Base-by-base conservation (phyloP, 2,888 invertebrate genomes). In the Habroteleia sp. region DNA sequence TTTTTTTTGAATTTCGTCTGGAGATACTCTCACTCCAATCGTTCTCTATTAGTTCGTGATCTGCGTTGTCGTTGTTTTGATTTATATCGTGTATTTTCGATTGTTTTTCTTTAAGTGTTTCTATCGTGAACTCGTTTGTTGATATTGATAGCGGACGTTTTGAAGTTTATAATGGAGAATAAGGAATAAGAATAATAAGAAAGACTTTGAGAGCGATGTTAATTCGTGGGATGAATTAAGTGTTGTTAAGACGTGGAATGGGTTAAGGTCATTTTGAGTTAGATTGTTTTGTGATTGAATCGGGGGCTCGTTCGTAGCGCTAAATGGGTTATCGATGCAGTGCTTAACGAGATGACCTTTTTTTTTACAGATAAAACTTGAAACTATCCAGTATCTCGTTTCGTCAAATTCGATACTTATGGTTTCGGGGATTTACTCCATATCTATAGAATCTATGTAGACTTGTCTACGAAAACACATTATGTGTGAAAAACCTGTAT, bases 391-490 rank as follows among this genome's bases (percentile, higher is more conserved):
- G 10, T 48, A 48, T 7, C 14, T 4, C 2, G 48, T 48, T 10
- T 17, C 48, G n/a, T 48, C 48, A 20, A 8, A 48, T 2, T 7
- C 8, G 0, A 65, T 14, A 6, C 10, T n/a, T 1, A 65, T 52
- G 3, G 42, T 14, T 10, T 29, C 20, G 16, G 42, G 52, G 0
- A 65, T 23, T 52, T 65, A n/a, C 0, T 1, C 4, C n/a, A 42
- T n/a, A 7, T 42, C 42, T 8, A 54, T 10, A 1, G 65, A 54
- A 11, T 65, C 17, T 2, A 65, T 44, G 17, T 52, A 52, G 4
- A 41, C 7, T 17, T 65, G 63, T 17, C 50, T 31, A 1, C 50
- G 50, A 11, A 65, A 65, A n/a, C 68, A 58, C 1, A 69, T 5
- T 4, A 69, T 60, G n/a, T 68, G 50, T 4, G 58, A 16, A 23